Evolutionary conservation across 1,140 invertebrate species (phyloP).

Genomic region (Arctopsyche grandis): DNA sequence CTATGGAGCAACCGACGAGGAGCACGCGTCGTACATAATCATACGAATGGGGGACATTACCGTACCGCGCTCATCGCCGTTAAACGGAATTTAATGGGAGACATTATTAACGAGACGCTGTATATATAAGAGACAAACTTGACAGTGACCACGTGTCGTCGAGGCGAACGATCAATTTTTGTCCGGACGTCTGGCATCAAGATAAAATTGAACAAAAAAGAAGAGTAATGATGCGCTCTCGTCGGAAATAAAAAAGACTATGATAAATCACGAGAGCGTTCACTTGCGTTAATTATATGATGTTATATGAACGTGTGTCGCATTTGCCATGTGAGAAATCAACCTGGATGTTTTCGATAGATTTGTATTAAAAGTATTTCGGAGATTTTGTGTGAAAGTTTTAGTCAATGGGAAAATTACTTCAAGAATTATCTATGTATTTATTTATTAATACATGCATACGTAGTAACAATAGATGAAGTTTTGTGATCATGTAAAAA

Average conservation of each 20-base stretch:
- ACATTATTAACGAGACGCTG: not conserved
- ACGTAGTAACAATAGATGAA: no score
- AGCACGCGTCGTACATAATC: conserved; percentile 14
- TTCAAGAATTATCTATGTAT: no score
- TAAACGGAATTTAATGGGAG: conserved; percentile 18
- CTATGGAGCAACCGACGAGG: not conserved
- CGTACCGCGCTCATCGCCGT: not conserved
- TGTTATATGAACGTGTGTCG: no score
- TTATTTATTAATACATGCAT: no score
- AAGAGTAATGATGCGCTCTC: conserved; percentile 7
- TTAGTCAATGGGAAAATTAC: no score
- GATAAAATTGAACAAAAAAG: not conserved
- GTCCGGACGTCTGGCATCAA: not conserved
- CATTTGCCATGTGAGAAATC: no score
- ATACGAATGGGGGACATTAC: not conserved
- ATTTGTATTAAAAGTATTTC: no score
- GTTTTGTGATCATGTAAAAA: no score
- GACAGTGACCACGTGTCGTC: conserved; percentile 18
- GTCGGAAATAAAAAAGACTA: not conserved
- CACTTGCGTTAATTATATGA: no score
- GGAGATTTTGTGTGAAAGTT: no score
- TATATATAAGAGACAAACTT: not conserved
- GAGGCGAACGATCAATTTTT: conserved; percentile 5
- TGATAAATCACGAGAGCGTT: not conserved
- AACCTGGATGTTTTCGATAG: no score